phyloP scores from a whole-genome alignment of 2,888 invertebrate genomes.

The Diarsia dahlii region DNA sequence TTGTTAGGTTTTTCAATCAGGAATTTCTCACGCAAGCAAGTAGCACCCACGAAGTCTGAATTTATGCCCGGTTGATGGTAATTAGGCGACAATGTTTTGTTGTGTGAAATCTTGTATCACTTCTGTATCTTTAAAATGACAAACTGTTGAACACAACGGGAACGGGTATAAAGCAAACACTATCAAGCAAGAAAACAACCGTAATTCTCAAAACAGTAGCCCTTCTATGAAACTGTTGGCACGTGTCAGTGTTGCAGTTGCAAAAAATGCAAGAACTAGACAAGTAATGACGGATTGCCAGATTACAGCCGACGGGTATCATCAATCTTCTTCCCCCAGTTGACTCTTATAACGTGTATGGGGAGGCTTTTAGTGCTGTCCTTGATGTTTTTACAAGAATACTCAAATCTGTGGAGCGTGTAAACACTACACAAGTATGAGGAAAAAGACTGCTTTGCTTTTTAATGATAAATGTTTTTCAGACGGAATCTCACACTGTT shows the following conservation, averaged over 20 bases:
- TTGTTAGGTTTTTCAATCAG: too few species aligned
- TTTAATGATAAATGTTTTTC: background rate
- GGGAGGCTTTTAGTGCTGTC: conserved; percentile 58
- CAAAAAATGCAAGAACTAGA: conserved; percentile 56
- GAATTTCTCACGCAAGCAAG: too few species aligned
- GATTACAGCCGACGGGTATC: conserved; percentile 59
- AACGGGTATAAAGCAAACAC: background rate
- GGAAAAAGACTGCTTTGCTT: conserved; percentile 22
- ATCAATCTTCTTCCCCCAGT: conserved; percentile 61
- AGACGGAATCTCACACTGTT: background rate
- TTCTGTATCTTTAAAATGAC: background rate
- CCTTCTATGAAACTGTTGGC: conserved; percentile 13
- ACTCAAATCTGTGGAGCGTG: conserved; percentile 36
- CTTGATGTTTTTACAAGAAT: conserved; percentile 55
- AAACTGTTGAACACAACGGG: background rate
- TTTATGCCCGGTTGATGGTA: background rate
- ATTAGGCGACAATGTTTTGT: too few species aligned
- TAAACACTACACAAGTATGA: conserved; percentile 42
- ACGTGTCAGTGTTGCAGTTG: conserved; percentile 56
- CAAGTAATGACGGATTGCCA: conserved; percentile 64
- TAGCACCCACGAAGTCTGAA: background rate
- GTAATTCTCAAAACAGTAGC: conserved; percentile 3
- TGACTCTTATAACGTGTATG: conserved; percentile 56
- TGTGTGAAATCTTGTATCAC: too few species aligned
- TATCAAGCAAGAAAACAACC: background rate